Base-by-base conservation (phyloP, 2,113 vertebrate species). In the Nycticorax nycticorax region DNA sequence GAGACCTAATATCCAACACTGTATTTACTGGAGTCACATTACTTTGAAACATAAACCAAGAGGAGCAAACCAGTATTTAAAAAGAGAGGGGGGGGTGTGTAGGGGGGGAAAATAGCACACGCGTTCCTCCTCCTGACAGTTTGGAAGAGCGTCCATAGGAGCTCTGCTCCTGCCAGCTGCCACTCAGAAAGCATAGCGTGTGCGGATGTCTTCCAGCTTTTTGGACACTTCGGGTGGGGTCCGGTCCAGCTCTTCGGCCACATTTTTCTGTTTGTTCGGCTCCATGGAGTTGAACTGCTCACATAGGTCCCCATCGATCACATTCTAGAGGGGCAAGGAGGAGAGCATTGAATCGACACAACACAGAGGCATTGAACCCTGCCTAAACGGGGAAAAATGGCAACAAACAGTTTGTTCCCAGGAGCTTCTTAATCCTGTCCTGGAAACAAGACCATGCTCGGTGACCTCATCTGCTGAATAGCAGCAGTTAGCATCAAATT, bases 251-350 rank as follows among this genome's bases (percentile, higher is more conserved):
- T 99, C 99, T 90, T 99, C 99, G 0, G 99, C 99, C 66, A 99
- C 99, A 2, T 99, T 99, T 93, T 99, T 99, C 97, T 99, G 99
- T 85, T 99, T 99, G 97, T 99, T 99, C 9, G 99, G 99, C 80
- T 99, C 99, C 99, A 99, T 99, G n/a, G 99, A 99, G 97, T 99
- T 99, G 89, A 99, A 99, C 98, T 99, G 99, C 96, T 99, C 99
- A 81, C 99, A 99, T 59, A 99, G 98, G 94, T 99, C 99, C 77
- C 99, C 99, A 77, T 99, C 99, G 33, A 99, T 99, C 97, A 99
- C 99, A 30, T 99, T 99, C 99, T 99, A 96, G 41, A 83, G 28
- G 71, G 43, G 67, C 17, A 83, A 95, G 64, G 60, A 90, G 53
- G 19, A 71, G 45, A 74, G 77, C 37, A 52, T 3, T 86, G 84